Base-by-base conservation (phyloP, 2,797 vertebrate species). In the Pseudochromis fuscus region DNA sequence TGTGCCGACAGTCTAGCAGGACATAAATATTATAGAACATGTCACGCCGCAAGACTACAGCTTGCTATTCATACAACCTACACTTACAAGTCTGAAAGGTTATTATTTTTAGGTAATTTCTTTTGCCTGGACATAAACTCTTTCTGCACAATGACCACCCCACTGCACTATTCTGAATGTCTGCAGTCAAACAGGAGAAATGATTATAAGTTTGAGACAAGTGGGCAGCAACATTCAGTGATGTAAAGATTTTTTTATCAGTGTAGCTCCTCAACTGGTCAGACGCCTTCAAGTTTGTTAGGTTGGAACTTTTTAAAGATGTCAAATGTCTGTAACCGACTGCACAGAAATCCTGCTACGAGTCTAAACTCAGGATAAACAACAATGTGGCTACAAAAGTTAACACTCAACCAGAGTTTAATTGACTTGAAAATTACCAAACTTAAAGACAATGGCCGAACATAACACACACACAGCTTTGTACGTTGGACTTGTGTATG, bases 11-110 rank as follows among this genome's bases (percentile, higher is more conserved):
- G 74, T 49, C 27, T 1, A 33, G 67, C 57, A 55, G 37, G 66
- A 67, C 61, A 76, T 82, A 72, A 83, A 84, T 68, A 81, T 76
- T 72, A 60, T 11, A 70, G 13, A 48, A 78, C 7, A 23, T 7
- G 52, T 64, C 35, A 45, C 12, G 45, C 45, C 28, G 48, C 56
- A 59, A 44, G 59, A 74, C 44, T 12, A 37, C 31, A 21, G 23
- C 46, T 25, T 12, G 31, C 49, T 50, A 4, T 60, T 67, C 21
- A 49, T 5, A 57, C 57, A 61, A 50, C 40, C 31, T 64, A 42
- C 45, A 35, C 44, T 69, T 37, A 15, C 23, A 42, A 37, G 62
- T 19, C 31, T 30, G 25, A n/a, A n/a, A 30, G 30, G 30, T 30
- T 30, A 8, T 30, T 8, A 30, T 4, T 5, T 30, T 30, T 30